Evolutionary conservation across 1,140 invertebrate genomes (phyloP).

Genomic region (Zaprionus ornatus): DNA sequence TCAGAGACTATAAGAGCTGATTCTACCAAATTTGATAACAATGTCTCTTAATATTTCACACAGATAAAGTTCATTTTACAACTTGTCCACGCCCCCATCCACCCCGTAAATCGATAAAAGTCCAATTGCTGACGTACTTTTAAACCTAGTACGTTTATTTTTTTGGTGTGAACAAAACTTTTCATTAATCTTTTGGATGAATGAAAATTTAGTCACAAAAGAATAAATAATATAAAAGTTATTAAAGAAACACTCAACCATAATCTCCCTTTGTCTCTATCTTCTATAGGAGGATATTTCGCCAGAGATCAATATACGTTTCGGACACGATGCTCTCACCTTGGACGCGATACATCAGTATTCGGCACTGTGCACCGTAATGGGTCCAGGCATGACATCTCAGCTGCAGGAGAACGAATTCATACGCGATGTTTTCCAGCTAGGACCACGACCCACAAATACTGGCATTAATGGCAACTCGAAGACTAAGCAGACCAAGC

Average conservation of each 20-base stretch:
- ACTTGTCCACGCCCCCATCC: too few species aligned
- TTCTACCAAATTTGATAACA: not conserved
- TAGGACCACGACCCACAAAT: constrained; percentile 89
- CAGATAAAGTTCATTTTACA: too few species aligned
- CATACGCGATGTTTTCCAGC: constrained; percentile 92
- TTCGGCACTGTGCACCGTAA: constrained; percentile 90
- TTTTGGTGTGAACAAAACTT: too few species aligned
- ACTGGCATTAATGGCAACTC: constrained; percentile 84
- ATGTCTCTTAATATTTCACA: too few species aligned
- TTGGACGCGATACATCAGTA: constrained; percentile 92
- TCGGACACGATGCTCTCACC: constrained; percentile 90
- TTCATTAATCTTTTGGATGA: too few species aligned
- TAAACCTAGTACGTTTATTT: too few species aligned
- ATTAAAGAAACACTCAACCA: not conserved
- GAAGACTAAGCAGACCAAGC: constrained; percentile 87
- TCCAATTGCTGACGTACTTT: too few species aligned
- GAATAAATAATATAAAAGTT: too few species aligned
- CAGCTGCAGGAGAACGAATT: constrained; percentile 93
- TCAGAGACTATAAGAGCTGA: too few species aligned
- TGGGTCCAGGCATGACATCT: constrained; percentile 93
- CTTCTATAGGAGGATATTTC: constrained; percentile 88
- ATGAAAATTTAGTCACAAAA: not conserved
- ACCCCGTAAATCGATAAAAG: too few species aligned
- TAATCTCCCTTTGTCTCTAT: not conserved
- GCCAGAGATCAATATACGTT: constrained; percentile 90